Evolutionary conservation across 2,888 invertebrate species (phyloP).

Genomic region (Lepetodrilus schrolli): DNA sequence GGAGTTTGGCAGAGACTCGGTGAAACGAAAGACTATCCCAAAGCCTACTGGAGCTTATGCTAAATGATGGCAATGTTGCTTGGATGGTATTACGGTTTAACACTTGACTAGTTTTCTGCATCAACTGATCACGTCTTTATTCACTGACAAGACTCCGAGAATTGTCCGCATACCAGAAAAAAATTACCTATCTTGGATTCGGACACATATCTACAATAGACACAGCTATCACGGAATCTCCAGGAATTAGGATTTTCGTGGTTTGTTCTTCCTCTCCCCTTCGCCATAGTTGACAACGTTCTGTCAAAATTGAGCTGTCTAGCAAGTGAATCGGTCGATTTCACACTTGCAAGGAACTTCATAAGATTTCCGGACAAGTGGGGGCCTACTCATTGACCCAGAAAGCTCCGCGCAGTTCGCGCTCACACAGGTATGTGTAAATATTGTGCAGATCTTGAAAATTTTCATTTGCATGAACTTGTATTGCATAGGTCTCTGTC

Average conservation of each 20-base stretch:
- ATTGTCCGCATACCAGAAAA: no score
- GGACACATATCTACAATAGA: not conserved
- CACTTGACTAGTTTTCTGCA: constrained; percentile 27
- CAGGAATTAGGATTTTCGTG: no score
- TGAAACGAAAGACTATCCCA: constrained; percentile 23
- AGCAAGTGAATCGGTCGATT: constrained; percentile 2
- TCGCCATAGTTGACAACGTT: not conserved
- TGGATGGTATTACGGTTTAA: constrained; percentile 29
- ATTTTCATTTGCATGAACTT: no score
- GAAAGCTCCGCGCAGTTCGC: no score
- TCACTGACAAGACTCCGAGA: no score
- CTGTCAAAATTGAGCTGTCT: constrained; percentile 23
- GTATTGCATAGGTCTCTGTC: no score
- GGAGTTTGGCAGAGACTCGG: constrained; percentile 22
- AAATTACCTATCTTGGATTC: no score
- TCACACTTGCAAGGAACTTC: not conserved
- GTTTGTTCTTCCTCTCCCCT: no score
- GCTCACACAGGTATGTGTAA: no score
- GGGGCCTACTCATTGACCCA: constrained; percentile 1
- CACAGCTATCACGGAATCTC: no score
- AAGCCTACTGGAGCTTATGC: constrained; percentile 11
- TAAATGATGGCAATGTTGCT: constrained; percentile 28
- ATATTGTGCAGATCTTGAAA: no score
- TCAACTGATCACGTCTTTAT: not conserved
- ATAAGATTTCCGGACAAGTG: constrained; percentile 3